Conservation (phyloP, 30 jellyfish, hydroid and myxozoan genomes). For the Chrysaora quinquecirrha region DNA sequence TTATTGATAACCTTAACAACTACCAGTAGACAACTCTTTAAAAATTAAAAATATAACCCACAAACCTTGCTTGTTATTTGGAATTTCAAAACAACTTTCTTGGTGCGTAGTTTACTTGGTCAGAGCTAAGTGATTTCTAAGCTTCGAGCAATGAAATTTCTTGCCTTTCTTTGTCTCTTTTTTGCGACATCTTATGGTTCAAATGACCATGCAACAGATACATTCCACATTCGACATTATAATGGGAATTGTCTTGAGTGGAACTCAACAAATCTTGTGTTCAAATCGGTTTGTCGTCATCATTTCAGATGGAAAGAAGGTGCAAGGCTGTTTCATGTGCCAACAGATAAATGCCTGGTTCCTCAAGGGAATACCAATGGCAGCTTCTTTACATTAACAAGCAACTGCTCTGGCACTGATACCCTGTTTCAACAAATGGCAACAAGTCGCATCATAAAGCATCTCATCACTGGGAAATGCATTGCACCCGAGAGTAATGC, state of each 20-base stretch:
- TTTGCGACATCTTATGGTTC: too few relatives aligned
- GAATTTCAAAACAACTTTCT: too few relatives aligned
- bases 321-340: slow-evolving; percentile 39
- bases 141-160: too few relatives aligned
- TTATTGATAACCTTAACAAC: too few relatives aligned
- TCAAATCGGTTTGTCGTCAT: slow-evolving; percentile 31
- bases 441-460: background rate
- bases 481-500: background rate
- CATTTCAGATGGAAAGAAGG: slow-evolving; percentile 44
- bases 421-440: slow-evolving; percentile 39
- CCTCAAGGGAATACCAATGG: slow-evolving; percentile 32
- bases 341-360: slow-evolving; percentile 25
- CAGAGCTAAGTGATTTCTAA: too few relatives aligned
- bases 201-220: background rate
- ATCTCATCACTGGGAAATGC: slow-evolving; percentile 39
- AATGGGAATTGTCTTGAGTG: slow-evolving; percentile 32
- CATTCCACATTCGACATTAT: slow-evolving; percentile 35
- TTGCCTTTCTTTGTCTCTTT: too few relatives aligned
- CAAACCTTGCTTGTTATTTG: too few relatives aligned
- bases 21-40: too few relatives aligned
- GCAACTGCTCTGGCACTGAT: slow-evolving; percentile 26
- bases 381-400: slow-evolving; percentile 11
- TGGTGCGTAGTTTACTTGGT: too few relatives aligned
- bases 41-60: too few relatives aligned
- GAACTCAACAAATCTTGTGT: slow-evolving; percentile 14